Conservation (phyloP, 2,113 vertebrate genomes). For the Sciurus niger region DNA sequence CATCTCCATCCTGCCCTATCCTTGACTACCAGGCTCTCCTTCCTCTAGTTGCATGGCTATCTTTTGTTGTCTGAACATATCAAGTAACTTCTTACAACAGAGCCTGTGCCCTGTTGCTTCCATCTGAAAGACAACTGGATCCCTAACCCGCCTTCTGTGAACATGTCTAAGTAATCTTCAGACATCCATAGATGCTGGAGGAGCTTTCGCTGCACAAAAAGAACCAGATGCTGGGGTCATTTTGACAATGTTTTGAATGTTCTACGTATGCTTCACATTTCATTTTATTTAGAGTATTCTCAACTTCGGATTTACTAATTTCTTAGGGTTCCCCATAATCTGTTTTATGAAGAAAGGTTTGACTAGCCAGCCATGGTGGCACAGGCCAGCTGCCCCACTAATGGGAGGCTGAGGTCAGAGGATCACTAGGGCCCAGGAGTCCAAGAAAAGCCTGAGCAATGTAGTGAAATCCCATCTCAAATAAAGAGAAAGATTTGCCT, state of each 20-base stretch:
- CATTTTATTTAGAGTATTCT: background rate
- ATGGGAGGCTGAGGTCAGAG: background rate
- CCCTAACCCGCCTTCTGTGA: background rate
- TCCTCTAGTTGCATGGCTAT: background rate
- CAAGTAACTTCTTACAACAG: background rate
- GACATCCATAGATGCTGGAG: background rate
- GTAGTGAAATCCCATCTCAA: background rate
- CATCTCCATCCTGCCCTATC: background rate
- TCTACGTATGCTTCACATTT: constrained; percentile 23
- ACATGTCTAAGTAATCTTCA: background rate
- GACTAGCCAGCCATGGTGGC: background rate
- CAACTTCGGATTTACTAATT: background rate
- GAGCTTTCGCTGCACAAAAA: background rate
- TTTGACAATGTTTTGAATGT: background rate
- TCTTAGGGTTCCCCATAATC: background rate
- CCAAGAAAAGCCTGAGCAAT: background rate
- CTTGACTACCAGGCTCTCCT: background rate
- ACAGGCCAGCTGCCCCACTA: background rate
- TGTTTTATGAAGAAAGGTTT: constrained; percentile 29
- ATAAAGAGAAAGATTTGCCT: background rate
- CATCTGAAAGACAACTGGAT: background rate
- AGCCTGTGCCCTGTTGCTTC: background rate
- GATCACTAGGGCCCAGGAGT: background rate
- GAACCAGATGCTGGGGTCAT: background rate
- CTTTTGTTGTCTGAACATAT: no score